Evolutionary conservation across 1,140 invertebrate species (phyloP), one percentile per base, ranked within the genome.

Genomic region (Aphelenchoides besseyi): DNA sequence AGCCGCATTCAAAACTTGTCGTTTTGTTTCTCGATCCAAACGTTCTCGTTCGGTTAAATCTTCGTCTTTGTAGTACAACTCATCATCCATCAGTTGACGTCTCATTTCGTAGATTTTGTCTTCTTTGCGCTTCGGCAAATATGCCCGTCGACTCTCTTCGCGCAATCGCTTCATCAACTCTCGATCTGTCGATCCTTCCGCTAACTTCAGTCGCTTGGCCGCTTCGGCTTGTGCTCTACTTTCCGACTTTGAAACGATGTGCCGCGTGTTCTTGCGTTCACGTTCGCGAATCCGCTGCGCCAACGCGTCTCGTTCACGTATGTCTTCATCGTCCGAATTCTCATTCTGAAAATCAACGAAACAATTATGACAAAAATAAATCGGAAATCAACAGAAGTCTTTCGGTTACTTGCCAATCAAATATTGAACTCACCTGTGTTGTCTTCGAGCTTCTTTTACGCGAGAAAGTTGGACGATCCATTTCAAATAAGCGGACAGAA

Each of bases 81-180:
- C 93, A 87, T 98, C 95, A 86, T 98, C 96, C n/a, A 90, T 84
- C 66, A 98, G 92, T 83, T 95, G 93, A 26, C 90, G 91, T 87
- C 97, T 95, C 37, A 98, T 86, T 85, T 98, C 95, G n/a, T 90
- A 88, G 41, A 98, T 89, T 88, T 98, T 98, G 80, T 98, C 95
- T 66, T 92, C 91, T 87, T 97, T 95, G 63, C 96, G 88, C 86
- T 97, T 98, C 75, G 92, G 91, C 70, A 98, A 88, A 87, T 99
- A 99, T 82, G 93, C 91, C 64, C 93, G 88, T 35, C 96, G 89
- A 0, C 95, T 97, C 84, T 97, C 91, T 23, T 94, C 87, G 59
- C 96, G 87, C 8, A 98, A 83, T 79, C 91, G 91, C 29, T 74
- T 63, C 12, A 75, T 28, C 52, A 80, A 36, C 2, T 33, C 70